These are phyloP conservation scores for Erythrocebus patas DNA, from an alignment of 2,113 vertebrate genomes.

Conservation along the genomic window DNA sequence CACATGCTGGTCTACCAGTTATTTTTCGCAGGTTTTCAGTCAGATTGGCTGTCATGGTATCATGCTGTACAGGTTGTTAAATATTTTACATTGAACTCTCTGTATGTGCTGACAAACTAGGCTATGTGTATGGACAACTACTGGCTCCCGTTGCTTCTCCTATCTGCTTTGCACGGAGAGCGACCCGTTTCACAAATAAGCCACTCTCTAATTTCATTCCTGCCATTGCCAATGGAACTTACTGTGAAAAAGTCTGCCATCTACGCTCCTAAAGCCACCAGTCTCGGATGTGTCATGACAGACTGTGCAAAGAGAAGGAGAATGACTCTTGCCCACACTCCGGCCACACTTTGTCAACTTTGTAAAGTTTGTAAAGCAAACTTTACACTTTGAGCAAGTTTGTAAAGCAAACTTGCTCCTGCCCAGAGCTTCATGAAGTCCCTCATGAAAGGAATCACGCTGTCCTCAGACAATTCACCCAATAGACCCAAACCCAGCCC, in stretches of 20 bases:
- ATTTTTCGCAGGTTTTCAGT: not conserved
- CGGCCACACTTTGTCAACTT: not conserved
- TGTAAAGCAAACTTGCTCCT: not conserved
- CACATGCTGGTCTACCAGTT: not conserved
- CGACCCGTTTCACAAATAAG: not conserved
- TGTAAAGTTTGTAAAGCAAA: no score
- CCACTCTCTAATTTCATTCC: not conserved
- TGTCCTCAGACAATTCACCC: not conserved
- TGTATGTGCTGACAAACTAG: not conserved
- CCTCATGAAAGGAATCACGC: not conserved
- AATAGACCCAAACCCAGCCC: not conserved
- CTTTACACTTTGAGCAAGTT: no score
- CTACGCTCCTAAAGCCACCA: not conserved
- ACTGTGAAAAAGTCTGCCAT: not conserved
- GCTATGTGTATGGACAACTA: not conserved
- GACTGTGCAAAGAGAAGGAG: not conserved
- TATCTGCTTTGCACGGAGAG: not conserved
- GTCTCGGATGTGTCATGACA: rapidly evolving
- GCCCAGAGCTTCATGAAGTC: not conserved
- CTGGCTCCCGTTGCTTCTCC: not conserved
- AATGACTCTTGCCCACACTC: not conserved
- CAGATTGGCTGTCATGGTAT: not conserved
- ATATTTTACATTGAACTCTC: not conserved
- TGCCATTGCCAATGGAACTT: not conserved
- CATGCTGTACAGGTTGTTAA: not conserved